A percentile compares a stretch with the other conserved stretches of the same genome.
Evolutionary conservation across 2,113 vertebrate species (phyloP).

Genomic region (Erinaceus europaeus): DNA sequence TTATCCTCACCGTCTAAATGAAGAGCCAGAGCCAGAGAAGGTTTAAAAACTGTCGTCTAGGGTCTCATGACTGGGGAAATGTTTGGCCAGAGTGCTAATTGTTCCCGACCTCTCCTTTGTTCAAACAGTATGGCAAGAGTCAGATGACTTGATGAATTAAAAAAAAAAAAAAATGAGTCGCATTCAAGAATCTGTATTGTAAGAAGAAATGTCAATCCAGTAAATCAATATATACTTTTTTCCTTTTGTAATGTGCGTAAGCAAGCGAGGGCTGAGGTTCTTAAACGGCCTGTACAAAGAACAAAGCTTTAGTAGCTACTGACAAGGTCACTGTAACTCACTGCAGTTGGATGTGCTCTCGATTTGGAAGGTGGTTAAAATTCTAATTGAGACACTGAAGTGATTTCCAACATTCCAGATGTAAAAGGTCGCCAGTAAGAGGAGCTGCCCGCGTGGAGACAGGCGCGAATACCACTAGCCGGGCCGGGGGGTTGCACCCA

Average conservation of each 20-base stretch:
- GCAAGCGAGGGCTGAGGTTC: too few species aligned
- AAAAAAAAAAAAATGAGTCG: not conserved
- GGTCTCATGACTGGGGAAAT: not conserved
- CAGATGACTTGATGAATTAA: not conserved
- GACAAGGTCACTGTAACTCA: too few species aligned
- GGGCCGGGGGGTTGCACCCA: rapidly evolving
- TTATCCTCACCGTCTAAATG: not conserved
- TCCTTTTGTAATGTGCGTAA: not conserved
- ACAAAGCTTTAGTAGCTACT: not conserved
- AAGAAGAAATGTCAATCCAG: conserved; percentile 13
- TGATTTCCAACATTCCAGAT: not conserved
- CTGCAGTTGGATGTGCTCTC: conserved; percentile 38
- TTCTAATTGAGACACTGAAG: not conserved
- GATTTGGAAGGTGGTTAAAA: conserved; percentile 24
- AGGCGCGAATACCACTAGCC: not conserved
- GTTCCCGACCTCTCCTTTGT: not conserved
- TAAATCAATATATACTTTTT: conserved; percentile 7
- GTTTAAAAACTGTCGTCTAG: not conserved
- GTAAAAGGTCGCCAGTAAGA: not conserved
- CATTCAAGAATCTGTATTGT: conserved; percentile 30
- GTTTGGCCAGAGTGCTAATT: not conserved
- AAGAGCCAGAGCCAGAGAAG: not conserved
- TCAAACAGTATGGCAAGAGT: not conserved
- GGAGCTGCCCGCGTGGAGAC: not conserved
- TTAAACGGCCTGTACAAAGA: conserved; percentile 27